A percentile compares a stretch with the other conserved stretches of the same genome.
These are phyloP conservation scores for Drosophila bocki DNA, from an alignment of 1,140 invertebrate species.

Conservation along the genomic window DNA sequence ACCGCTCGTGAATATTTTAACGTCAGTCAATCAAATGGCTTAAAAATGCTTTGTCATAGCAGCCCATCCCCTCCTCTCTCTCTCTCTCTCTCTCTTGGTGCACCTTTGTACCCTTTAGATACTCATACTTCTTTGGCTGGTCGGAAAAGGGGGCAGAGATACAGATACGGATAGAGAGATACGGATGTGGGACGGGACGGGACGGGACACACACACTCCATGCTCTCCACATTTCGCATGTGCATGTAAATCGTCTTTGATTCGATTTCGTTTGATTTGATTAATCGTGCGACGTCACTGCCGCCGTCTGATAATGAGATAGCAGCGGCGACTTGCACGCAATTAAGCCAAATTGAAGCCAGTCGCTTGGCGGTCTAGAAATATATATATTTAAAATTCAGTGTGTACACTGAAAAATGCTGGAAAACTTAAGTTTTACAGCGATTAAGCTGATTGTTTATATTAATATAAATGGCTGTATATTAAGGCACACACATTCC, in stretches of 20 bases:
- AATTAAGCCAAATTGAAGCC: conserved; percentile 66
- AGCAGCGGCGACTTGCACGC: conserved; percentile 64
- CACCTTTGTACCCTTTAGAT: conserved; percentile 17
- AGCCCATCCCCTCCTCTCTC: conserved; percentile 1
- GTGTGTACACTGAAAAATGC: conserved; percentile 4
- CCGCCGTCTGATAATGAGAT: conserved; percentile 74
- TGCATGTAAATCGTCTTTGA: conserved; percentile 80
- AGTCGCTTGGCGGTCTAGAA: conserved; percentile 15
- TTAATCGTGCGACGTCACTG: conserved; percentile 73
- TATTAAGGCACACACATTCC: conserved; percentile 52
- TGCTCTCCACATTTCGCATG: conserved; percentile 45
- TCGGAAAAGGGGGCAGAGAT: conserved; percentile 27
- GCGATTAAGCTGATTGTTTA: conserved; percentile 69
- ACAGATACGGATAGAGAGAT: conserved; percentile 22
- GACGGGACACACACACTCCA: conserved; percentile 1
- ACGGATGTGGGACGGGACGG: conserved; percentile 6
- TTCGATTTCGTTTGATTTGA: conserved; percentile 83
- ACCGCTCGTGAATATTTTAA: conserved; percentile 80
- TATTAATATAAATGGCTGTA: conserved; percentile 76
- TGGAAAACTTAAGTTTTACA: conserved; percentile 72
- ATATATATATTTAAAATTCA: conserved; percentile 43
- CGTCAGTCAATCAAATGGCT: conserved; percentile 83
- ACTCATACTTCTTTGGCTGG: conserved; percentile 14
- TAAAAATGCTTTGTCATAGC: conserved; percentile 83
- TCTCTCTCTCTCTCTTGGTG: not conserved